A percentile compares a stretch with the other conserved stretches of the same genome.
These are phyloP conservation scores for Alectura lathami DNA, from an alignment of 2,113 vertebrate genomes.

Conservation along the genomic window DNA sequence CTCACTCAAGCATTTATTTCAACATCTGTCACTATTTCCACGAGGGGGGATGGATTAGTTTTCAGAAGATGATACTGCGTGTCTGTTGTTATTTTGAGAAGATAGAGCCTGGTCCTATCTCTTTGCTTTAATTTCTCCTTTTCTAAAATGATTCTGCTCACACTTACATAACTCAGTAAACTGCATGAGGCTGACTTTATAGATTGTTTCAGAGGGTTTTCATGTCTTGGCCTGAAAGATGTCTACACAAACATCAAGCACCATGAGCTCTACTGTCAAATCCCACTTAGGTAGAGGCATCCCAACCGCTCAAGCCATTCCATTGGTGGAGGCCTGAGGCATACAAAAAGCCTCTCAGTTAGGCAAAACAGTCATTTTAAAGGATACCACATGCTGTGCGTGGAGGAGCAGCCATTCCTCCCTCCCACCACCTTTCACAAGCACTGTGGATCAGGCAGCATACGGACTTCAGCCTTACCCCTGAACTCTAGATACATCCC, in stretches of 20 bases:
- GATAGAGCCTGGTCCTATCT: neutral
- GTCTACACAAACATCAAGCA: neutral
- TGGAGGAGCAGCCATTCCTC: neutral
- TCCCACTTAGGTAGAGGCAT: neutral
- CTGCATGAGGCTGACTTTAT: neutral
- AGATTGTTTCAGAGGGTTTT: neutral
- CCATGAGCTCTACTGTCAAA: neutral
- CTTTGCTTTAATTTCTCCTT: conserved; percentile 3
- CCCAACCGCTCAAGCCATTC: neutral
- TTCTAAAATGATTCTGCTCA: neutral
- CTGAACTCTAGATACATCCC: neutral
- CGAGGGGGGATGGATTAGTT: neutral
- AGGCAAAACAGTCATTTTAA: neutral
- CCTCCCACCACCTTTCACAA: neutral
- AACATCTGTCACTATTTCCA: conserved; percentile 45
- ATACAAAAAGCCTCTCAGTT: neutral
- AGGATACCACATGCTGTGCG: neutral
- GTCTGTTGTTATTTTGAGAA: conserved; percentile 31
- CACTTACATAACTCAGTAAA: conserved; percentile 17
- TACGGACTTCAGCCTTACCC: neutral
- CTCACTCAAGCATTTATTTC: conserved; percentile 25
- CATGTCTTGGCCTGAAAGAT: neutral
- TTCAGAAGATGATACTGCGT: neutral
- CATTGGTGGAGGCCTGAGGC: neutral
- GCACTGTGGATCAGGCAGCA: neutral